phyloP scores from a whole-genome alignment of 2,797 vertebrate species.

The Luscinia megarhynchos region DNA sequence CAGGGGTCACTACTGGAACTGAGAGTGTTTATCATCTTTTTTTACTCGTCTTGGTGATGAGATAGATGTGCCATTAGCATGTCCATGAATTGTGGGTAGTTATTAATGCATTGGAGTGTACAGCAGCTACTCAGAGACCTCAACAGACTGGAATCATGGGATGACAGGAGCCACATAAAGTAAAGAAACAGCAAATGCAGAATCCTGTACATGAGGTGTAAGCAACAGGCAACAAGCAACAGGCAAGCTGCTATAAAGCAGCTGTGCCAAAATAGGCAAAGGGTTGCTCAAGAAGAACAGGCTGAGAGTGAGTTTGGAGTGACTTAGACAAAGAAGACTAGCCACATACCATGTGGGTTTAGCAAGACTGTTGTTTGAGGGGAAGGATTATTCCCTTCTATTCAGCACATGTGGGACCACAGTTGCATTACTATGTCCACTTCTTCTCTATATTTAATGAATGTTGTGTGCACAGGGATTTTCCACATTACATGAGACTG shows the following conservation, averaged over 20 bases:
- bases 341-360: not conserved
- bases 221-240: not conserved
- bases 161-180: not conserved
- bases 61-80: not conserved
- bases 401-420: not conserved
- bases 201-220: not conserved
- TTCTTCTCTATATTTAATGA: not conserved
- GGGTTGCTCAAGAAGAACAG: not conserved
- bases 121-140: fast-evolving
- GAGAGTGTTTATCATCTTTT: not conserved
- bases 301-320: not conserved
- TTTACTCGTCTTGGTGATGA: not conserved
- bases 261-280: not conserved
- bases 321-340: not conserved
- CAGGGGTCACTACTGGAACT: not conserved
- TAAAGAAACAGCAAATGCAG: not conserved
- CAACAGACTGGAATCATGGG: not conserved
- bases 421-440: not conserved
- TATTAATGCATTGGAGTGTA: not conserved
- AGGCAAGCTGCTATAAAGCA: not conserved
- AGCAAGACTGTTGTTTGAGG: not conserved
- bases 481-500: not conserved
- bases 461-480: not conserved
- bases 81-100: not conserved
- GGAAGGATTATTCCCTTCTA: not conserved